Percentiles rank a stretch among this genome's conserved stretches.
These are phyloP conservation scores for Drosophila setosimentum DNA, from an alignment of 2,888 invertebrate genomes.

Conservation along the genomic window DNA sequence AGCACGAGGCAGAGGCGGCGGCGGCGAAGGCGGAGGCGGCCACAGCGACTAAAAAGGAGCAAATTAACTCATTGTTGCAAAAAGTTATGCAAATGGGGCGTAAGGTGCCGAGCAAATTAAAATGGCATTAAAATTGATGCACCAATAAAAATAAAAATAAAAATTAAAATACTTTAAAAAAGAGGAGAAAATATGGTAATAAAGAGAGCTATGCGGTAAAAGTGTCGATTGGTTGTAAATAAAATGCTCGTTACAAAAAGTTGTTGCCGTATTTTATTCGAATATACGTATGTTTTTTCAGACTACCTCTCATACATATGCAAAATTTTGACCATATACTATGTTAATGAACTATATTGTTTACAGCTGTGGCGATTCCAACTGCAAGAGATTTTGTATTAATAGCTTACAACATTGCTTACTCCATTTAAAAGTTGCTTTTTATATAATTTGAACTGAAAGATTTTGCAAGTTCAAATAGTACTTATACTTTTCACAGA, in stretches of 20 bases:
- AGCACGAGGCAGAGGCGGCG: slow-evolving; percentile 55
- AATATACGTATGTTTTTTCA: slow-evolving; percentile 6
- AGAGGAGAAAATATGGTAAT: slow-evolving; percentile 4
- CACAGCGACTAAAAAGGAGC: slow-evolving; percentile 51
- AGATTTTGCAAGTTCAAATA: neutral
- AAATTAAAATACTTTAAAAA: slow-evolving; percentile 16
- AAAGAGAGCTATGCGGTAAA: slow-evolving; percentile 44
- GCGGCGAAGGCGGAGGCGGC: slow-evolving; percentile 7
- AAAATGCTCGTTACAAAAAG: slow-evolving; percentile 65
- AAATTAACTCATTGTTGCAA: slow-evolving; percentile 69
- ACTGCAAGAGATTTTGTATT: neutral
- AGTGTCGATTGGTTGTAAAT: slow-evolving; percentile 63
- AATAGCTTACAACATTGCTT: neutral
- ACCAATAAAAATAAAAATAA: slow-evolving; percentile 59
- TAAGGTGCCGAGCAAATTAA: slow-evolving; percentile 67
- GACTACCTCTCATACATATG: slow-evolving; percentile 18
- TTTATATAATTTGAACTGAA: neutral
- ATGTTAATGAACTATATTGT: slow-evolving; percentile 24
- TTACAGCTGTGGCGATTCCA: slow-evolving; percentile 25
- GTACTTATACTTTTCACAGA: neutral
- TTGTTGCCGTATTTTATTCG: slow-evolving; percentile 54
- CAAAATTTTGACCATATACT: slow-evolving; percentile 13
- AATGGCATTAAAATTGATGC: slow-evolving; percentile 65
- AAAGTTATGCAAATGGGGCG: slow-evolving; percentile 67
- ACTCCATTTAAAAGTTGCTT: neutral